These are phyloP conservation scores for Tyrannus savana DNA, from an alignment of 2,113 vertebrate species.

Conservation along the genomic window DNA sequence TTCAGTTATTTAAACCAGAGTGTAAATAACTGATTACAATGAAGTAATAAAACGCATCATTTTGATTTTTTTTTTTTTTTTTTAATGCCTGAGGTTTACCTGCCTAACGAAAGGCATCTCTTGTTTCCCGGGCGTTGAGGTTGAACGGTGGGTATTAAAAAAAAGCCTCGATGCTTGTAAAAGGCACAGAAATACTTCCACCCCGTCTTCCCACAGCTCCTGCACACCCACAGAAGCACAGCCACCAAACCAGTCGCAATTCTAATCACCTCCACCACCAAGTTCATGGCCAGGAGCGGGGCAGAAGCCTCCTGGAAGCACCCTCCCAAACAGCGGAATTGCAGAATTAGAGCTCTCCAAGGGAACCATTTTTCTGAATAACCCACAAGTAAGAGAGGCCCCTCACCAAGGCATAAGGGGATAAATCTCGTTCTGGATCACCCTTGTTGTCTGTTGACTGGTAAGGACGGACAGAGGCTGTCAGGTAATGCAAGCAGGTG, in stretches of 20 bases:
- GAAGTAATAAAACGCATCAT: accelerated
- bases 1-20: accelerated
- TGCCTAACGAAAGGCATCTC: neutral
- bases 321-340: neutral
- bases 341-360: neutral
- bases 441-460: accelerated
- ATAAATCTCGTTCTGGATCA: accelerated
- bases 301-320: neutral
- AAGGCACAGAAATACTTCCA: neutral
- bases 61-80: neutral
- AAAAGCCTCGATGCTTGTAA: accelerated
- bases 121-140: neutral
- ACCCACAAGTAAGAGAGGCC: neutral
- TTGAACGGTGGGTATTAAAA: neutral
- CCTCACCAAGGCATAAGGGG: neutral
- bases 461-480: accelerated
- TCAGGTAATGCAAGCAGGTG: neutral
- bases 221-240: accelerated
- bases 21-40: too few relatives aligned
- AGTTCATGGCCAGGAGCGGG: neutral
- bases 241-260: accelerated
- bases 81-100: too few relatives aligned
- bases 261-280: neutral
- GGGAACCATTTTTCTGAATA: neutral
- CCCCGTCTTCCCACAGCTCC: accelerated